A percentile compares a stretch with the other conserved stretches of the same genome.
These are phyloP conservation scores for Pelobates fuscus DNA, from an alignment of 2,113 vertebrate genomes.

Conservation along the genomic window DNA sequence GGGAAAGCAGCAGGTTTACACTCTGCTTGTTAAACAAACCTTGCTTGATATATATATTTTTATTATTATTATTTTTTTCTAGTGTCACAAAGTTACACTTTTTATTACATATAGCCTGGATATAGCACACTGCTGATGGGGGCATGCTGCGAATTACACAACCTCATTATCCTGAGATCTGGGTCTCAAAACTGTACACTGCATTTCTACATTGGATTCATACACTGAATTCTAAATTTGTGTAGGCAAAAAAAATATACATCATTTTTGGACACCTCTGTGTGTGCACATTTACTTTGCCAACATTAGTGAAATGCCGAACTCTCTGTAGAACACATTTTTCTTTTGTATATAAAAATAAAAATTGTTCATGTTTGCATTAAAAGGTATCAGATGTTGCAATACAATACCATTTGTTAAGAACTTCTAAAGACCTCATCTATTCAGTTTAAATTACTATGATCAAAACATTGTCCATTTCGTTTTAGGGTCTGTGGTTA, in stretches of 20 bases:
- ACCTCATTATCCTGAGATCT: too few relatives aligned
- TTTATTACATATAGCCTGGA: slow-evolving; percentile 20
- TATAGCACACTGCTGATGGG: not conserved
- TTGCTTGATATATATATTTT: slow-evolving; percentile 49
- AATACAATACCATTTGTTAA: not conserved
- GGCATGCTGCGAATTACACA: not conserved
- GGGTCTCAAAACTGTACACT: too few relatives aligned
- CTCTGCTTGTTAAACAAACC: slow-evolving; percentile 60
- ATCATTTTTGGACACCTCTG: too few relatives aligned
- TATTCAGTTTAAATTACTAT: slow-evolving; percentile 8
- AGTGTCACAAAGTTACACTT: slow-evolving; percentile 52
- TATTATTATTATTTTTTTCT: not conserved
- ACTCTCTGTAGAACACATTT: too few relatives aligned
- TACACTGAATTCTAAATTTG: too few relatives aligned
- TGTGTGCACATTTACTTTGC: too few relatives aligned
- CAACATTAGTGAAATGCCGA: too few relatives aligned
- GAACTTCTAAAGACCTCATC: too few relatives aligned
- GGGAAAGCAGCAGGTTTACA: slow-evolving; percentile 56
- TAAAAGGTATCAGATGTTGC: slow-evolving; percentile 19
- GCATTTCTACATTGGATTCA: too few relatives aligned
- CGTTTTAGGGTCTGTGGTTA: not conserved
- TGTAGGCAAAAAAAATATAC: too few relatives aligned
- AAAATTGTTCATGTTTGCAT: slow-evolving; percentile 1
- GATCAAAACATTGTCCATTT: slow-evolving; percentile 5
- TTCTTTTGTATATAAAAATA: too few relatives aligned